A percentile compares a stretch with the other conserved stretches of the same genome.
phyloP scores from a whole-genome alignment of 2,797 vertebrate species.

The Ceryle rudis region DNA sequence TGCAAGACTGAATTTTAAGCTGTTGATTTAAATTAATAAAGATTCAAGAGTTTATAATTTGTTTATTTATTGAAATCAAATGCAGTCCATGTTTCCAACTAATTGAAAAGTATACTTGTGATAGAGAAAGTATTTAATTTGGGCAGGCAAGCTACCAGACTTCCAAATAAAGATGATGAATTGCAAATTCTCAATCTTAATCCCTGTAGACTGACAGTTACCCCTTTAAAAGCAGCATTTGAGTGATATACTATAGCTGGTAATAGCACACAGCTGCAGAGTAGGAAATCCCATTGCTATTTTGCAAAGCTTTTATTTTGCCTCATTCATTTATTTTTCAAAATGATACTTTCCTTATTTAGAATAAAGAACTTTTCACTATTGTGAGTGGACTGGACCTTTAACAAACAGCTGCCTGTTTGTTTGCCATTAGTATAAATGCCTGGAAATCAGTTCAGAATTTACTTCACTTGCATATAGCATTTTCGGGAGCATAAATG shows the following conservation, averaged over 20 bases:
- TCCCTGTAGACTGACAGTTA: conserved; percentile 78
- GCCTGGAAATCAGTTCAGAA: not conserved
- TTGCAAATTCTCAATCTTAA: conserved; percentile 79
- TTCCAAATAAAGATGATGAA: conserved; percentile 81
- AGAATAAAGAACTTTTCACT: conserved; percentile 1
- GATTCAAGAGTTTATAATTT: conserved; percentile 64
- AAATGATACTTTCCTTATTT: conserved; percentile 59
- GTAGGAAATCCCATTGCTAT: conserved; percentile 72
- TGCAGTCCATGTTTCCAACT: conserved; percentile 69
- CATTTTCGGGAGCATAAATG: conserved; percentile 10
- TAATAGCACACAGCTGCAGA: conserved; percentile 76
- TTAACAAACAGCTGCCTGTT: not conserved
- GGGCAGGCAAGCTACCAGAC: conserved; percentile 68
- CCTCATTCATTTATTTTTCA: conserved; percentile 71
- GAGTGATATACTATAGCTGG: conserved; percentile 77
- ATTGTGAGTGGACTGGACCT: not conserved
- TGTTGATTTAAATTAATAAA: conserved; percentile 68
- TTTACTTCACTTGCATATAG: not conserved
- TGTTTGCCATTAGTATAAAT: not conserved
- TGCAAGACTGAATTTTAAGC: conserved; percentile 65
- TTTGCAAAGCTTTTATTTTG: conserved; percentile 74
- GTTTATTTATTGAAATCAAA: conserved; percentile 72
- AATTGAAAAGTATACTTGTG: conserved; percentile 71
- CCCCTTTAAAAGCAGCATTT: conserved; percentile 77
- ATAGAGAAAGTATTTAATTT: conserved; percentile 77